A percentile compares a stretch with the other conserved stretches of the same genome.
These are phyloP conservation scores for Masticophis lateralis DNA, from an alignment of 2,797 vertebrate species.

Conservation along the genomic window DNA sequence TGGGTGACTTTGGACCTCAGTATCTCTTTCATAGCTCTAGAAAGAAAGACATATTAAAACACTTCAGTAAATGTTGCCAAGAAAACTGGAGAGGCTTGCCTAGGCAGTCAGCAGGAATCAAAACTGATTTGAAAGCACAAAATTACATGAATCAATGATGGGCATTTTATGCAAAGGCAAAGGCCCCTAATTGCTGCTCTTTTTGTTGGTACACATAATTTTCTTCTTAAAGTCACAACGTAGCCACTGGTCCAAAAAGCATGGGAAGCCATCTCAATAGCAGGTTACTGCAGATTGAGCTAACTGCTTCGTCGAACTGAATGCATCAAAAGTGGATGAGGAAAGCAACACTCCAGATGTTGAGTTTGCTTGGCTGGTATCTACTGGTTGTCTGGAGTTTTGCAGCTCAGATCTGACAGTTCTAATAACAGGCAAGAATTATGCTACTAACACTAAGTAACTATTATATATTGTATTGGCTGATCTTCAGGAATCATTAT, in stretches of 20 bases:
- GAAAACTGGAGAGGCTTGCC: neutral
- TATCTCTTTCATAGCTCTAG: neutral
- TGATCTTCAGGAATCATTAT: neutral
- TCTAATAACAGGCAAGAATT: neutral
- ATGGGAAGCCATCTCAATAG: neutral
- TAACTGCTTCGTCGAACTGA: neutral
- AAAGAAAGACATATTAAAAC: neutral
- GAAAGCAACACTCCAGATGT: neutral
- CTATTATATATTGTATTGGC: neutral
- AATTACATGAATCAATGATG: neutral
- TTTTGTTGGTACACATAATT: neutral
- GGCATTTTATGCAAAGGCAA: neutral
- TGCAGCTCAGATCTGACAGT: neutral
- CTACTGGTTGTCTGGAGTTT: neutral
- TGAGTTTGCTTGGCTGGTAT: neutral
- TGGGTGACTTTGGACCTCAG: neutral
- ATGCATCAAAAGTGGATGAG: neutral
- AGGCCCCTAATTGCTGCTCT: neutral
- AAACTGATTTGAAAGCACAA: neutral
- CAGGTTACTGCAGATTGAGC: neutral
- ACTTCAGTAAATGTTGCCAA: neutral
- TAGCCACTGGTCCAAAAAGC: neutral
- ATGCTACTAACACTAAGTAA: neutral
- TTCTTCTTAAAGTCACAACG: neutral
- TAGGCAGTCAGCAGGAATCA: neutral